Evolutionary conservation across 2,797 vertebrate genomes (phyloP).

Genomic region (Neosilurus mollespiculum): DNA sequence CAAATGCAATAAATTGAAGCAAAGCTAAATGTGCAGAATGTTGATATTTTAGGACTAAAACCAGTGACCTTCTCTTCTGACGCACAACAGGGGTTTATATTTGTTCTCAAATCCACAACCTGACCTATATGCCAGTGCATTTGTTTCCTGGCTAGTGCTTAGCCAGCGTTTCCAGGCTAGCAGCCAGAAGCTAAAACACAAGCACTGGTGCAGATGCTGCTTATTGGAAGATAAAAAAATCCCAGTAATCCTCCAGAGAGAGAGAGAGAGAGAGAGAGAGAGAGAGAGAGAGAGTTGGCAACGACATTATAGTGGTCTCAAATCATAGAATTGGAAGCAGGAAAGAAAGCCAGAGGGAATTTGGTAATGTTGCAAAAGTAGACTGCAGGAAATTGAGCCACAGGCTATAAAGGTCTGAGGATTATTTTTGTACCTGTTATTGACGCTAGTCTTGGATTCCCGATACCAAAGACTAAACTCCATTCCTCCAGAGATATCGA

Average conservation of each 20-base stretch:
- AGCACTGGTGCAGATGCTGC: slow-evolving; percentile 39
- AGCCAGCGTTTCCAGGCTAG: slow-evolving; percentile 41
- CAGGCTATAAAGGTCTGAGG: neutral
- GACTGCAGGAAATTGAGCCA: neutral
- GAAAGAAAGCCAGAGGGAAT: neutral
- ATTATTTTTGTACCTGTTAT: slow-evolving; percentile 79
- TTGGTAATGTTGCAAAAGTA: neutral
- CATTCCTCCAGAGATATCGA: slow-evolving; percentile 97
- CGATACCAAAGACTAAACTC: slow-evolving; percentile 98
- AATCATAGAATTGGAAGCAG: neutral
- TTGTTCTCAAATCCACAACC: slow-evolving; percentile 32
- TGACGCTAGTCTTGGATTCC: slow-evolving; percentile 95
- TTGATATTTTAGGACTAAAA: slow-evolving; percentile 1
- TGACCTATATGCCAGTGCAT: slow-evolving; percentile 42
- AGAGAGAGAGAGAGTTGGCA: slow-evolving; percentile 18
- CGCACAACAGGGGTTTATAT: slow-evolving; percentile 10
- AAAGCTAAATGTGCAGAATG: neutral
- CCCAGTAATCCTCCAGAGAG: slow-evolving; percentile 12
- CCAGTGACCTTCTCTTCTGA: slow-evolving; percentile 2
- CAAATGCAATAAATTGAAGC: neutral
- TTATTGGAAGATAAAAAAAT: slow-evolving; percentile 39
- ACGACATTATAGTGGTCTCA: slow-evolving; percentile 22
- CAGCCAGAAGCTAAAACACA: slow-evolving; percentile 36
- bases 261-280: slow-evolving; percentile 13
- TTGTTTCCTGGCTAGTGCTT: slow-evolving; percentile 44